Conservation (phyloP, 2,113 vertebrate species). For the Esox niger region DNA sequence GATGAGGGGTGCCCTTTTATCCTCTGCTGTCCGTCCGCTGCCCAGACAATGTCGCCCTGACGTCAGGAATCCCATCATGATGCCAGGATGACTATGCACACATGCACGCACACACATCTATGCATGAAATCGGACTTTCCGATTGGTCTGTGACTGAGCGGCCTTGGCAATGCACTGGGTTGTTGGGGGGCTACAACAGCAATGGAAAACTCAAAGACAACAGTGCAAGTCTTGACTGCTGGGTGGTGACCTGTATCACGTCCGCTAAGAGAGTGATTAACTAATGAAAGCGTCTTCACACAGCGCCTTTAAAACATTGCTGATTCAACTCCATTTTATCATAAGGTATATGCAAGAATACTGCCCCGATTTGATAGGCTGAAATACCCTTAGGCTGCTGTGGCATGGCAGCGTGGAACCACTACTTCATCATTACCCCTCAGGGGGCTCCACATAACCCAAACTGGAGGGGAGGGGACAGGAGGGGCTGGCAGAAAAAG, state of each 20-base stretch:
- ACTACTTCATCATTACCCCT: neutral
- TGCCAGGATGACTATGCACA: neutral
- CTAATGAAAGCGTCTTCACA: no score
- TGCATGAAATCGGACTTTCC: no score
- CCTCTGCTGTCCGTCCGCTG: neutral
- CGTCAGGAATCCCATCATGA: neutral
- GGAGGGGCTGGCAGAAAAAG: conserved; percentile 46
- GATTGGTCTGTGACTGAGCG: no score
- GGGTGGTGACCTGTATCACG: no score
- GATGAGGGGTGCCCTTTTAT: conserved; percentile 30
- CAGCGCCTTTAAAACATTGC: no score
- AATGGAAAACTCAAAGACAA: neutral
- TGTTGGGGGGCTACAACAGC: neutral
- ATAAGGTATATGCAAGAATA: no score
- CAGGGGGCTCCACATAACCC: conserved; percentile 24
- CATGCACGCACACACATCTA: neutral
- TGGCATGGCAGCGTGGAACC: neutral
- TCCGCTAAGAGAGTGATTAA: no score
- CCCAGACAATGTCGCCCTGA: neutral
- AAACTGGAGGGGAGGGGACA: conserved; percentile 13
- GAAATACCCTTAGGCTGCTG: neutral
- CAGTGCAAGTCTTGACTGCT: no score
- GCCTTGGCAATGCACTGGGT: no score
- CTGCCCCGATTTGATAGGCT: no score
- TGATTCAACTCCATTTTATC: no score